A percentile compares a stretch with the other conserved stretches of the same genome.
Evolutionary conservation across 2,797 vertebrate species (phyloP).

Genomic region (Kryptopterus vitreolus): DNA sequence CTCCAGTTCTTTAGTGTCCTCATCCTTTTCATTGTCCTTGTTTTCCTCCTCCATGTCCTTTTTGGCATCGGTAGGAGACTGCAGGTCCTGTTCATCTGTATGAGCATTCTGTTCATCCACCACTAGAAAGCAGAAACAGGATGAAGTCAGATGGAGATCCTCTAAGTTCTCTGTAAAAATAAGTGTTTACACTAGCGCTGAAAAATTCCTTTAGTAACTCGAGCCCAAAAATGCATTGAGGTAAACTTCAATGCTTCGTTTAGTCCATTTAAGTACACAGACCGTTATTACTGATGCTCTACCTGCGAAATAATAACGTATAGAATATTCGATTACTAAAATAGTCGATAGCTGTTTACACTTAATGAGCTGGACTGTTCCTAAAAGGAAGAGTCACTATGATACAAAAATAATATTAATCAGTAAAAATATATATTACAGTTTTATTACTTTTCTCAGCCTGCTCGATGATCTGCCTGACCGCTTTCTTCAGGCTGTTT

Average conservation of each 20-base stretch:
- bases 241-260: too few relatives aligned
- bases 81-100: constrained; percentile 79
- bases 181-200: neutral
- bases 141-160: neutral
- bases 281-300: too few relatives aligned
- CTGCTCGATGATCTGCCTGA: constrained; percentile 95
- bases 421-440: neutral
- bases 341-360: too few relatives aligned
- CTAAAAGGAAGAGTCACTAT: neutral
- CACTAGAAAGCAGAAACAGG: constrained; percentile 67
- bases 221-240: too few relatives aligned
- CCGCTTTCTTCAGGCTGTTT: constrained; percentile 96
- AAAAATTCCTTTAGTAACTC: too few relatives aligned
- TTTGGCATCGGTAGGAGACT: constrained; percentile 78
- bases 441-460: constrained; percentile 84
- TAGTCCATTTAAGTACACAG: too few relatives aligned
- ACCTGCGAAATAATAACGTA: too few relatives aligned
- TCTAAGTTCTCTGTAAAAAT: neutral
- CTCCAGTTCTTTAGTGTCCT: constrained; percentile 87
- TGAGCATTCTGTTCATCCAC: constrained; percentile 91
- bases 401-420: neutral
- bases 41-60: constrained; percentile 86
- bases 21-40: constrained; percentile 88
- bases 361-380: neutral
- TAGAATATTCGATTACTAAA: too few relatives aligned